Evolutionary conservation across 2,113 vertebrate genomes (phyloP), one percentile per base, ranked within the genome.

Genomic region (Campylomormyrus numenius): DNA sequence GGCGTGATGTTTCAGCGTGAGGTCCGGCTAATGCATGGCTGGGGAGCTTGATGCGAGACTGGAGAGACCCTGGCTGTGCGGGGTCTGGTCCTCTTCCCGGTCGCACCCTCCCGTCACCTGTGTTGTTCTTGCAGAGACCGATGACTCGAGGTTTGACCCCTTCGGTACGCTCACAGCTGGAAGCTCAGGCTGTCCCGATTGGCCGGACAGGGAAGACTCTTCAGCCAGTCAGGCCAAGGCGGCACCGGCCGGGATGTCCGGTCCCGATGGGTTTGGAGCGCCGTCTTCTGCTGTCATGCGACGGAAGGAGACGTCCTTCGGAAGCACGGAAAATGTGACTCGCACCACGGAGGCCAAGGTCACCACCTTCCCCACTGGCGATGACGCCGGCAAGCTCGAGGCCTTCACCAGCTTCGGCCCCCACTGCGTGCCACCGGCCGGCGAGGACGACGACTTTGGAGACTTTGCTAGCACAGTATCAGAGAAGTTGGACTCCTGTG

Each of bases 141-240:
- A 99, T 85, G 97, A 98, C 95, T 94, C 98, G 93, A 98, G 97
- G 95, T 97, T 97, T 92, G 97, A 97, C 94, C 96, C 96, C 0
- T 98, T 98, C 84, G 97, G 97, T 94, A 97, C 94, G 89, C 97
- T 97, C 53, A 94, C 94, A 52, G 92, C 96, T 94, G 96, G 97
- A 94, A 95, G 95, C 94, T 93, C 97, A 92, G 92, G 96, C 66
- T 96, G 95, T 95, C 97, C 93, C 87, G 97, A 99, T 93, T 98
- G 98, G 97, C 96, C 97, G 8, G 97, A 99, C 91, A 97, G 95
- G 90, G 98, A 98, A 0, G 98, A 97, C 88, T 90, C 91, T 87
- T 17, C 92, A n/a, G 93, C 95, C 42, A 83, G 89, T 88, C 96
- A 95, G 91, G 94, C 94, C 94, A 96, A 92, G 93, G 97, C 94